Conservation (phyloP, 2,113 vertebrate species). For the Phrynosoma blainvillii region DNA sequence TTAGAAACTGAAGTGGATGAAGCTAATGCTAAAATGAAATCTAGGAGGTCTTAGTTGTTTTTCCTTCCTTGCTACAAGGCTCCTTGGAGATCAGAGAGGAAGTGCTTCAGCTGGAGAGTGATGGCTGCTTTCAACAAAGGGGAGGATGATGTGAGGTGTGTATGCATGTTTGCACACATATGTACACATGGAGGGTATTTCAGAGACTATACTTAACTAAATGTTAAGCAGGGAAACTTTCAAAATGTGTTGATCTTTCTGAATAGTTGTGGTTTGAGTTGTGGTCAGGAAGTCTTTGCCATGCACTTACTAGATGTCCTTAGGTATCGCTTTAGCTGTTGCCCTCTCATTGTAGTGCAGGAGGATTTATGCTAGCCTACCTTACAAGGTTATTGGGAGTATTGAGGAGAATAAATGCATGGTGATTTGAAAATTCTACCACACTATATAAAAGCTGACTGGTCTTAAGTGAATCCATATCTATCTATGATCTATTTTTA, state of each 20-base stretch:
- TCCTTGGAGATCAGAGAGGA: conserved; percentile 16
- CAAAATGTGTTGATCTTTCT: neutral
- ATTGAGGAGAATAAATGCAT: neutral
- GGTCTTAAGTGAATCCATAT: neutral
- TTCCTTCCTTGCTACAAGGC: neutral
- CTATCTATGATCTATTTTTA: neutral
- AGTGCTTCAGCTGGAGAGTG: neutral
- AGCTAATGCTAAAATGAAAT: neutral
- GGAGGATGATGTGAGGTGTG: neutral
- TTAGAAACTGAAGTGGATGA: neutral
- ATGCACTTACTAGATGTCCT: neutral
- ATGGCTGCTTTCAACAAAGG: neutral
- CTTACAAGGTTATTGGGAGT: neutral
- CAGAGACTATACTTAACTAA: neutral
- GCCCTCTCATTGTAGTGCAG: neutral
- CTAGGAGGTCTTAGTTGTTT: neutral
- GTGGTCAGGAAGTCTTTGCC: neutral
- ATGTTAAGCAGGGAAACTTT: neutral
- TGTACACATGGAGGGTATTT: neutral
- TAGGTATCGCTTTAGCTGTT: neutral
- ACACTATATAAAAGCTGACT: neutral
- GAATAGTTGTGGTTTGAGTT: neutral
- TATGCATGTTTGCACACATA: no score
- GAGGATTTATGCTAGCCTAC: neutral
- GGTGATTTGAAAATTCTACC: neutral